Evolutionary conservation across 2,113 vertebrate genomes (phyloP).

Genomic region (Gavialis gangeticus): DNA sequence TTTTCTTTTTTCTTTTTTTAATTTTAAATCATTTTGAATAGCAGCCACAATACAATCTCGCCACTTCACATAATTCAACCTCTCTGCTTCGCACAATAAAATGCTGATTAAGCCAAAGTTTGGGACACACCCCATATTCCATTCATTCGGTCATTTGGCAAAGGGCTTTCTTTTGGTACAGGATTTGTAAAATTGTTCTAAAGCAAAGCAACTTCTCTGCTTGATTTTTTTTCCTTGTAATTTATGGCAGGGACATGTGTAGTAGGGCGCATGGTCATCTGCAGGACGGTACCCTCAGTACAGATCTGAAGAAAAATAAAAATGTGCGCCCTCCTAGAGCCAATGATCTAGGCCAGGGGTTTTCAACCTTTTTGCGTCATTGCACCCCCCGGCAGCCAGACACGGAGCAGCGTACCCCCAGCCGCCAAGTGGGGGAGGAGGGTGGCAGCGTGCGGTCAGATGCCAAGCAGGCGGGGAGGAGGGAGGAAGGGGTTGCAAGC

Average conservation of each 20-base stretch:
- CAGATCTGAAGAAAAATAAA: neutral
- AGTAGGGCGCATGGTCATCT: neutral
- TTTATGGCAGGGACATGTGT: neutral
- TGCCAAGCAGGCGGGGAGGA: no score
- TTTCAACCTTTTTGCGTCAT: no score
- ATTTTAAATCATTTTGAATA: neutral
- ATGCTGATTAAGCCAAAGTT: neutral
- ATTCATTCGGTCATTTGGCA: neutral
- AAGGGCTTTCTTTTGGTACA: neutral
- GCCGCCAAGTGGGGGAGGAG: no score
- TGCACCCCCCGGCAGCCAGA: no score
- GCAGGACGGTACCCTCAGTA: neutral
- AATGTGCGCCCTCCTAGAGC: no score
- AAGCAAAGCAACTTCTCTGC: neutral
- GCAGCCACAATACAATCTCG: neutral
- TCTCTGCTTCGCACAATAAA: neutral
- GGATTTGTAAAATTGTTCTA: neutral
- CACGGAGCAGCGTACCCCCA: no score
- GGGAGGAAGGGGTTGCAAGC: no score
- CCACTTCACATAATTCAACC: neutral
- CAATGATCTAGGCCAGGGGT: neutral
- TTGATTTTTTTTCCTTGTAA: neutral
- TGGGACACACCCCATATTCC: neutral
- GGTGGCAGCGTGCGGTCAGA: no score
- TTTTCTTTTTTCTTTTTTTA: neutral